Evolutionary conservation across 92 coral and sea anemone genomes (phyloP), one percentile per base, ranked within the genome.

Genomic region (Zoanthus solanderi): DNA sequence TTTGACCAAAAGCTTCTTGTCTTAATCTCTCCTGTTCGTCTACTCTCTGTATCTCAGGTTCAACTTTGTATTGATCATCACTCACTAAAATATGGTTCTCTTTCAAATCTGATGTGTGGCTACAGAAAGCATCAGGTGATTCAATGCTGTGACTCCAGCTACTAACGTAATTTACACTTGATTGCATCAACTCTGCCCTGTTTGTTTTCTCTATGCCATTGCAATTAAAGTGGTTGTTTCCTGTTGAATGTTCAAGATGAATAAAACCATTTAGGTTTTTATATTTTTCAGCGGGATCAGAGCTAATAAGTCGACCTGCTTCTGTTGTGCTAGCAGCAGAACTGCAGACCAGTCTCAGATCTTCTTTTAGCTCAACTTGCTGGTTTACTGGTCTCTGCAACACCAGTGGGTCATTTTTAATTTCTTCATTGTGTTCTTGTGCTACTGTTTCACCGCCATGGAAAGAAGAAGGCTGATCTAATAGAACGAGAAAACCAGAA

Each of bases 21-120:
- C 99, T 87, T 28, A 97, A 94, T 85, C 85, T 94, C 57, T 94
- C 93, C 63, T 97, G 98, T 69, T 97, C 98, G 0, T 82, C 89
- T 48, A 85, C 47, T 52, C 75, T 83, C 69, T 67, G 79, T n/a
- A 67, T 75, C 48, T 67, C 88, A 58, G 65, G 0, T 58, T 58
- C 65, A 4, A 58, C n/a, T 17, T 58, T 4, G 65, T 4, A 10
- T 10, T 10, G 17, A 0, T 14, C 65, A 58, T 58, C 0, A 14
- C n/a, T 58, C 6, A 58, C 0, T 14, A 14, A 58, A 58, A 0
- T 58, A 58, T 58, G 65, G 65, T 58, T 58, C 65, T 58, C 11
- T 58, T 58, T 58, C 65, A 58, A 58, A 58, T 4, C 65, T 58
- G 65, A 10, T 58, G n/a, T 58, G 65, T 58, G 65, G n/a, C 9